Evolutionary conservation across 2,113 vertebrate species (phyloP).

Genomic region (Ophthalmolycus amberensis): DNA sequence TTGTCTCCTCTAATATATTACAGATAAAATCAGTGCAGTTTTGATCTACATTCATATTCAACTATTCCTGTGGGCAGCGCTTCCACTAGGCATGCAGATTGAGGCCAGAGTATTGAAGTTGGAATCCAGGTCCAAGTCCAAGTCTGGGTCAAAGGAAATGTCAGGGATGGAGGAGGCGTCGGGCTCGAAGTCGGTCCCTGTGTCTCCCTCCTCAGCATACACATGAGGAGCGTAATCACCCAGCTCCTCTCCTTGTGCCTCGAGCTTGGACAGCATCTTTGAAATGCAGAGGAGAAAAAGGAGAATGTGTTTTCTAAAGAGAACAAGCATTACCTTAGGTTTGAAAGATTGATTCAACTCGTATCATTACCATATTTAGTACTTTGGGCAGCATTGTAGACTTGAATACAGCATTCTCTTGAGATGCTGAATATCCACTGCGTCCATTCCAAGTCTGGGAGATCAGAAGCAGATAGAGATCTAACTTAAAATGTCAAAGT

Average conservation of each 20-base stretch:
- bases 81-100: constrained; percentile 48
- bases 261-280: constrained; percentile 35
- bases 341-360: background rate
- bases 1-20: background rate
- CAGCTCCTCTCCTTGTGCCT: constrained; percentile 41
- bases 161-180: constrained; percentile 73
- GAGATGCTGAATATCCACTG: background rate
- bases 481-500: background rate
- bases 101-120: constrained; percentile 63
- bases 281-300: background rate
- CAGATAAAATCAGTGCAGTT: background rate
- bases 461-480: constrained; percentile 23
- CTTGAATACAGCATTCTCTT: background rate
- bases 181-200: constrained; percentile 9
- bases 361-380: constrained; percentile 25
- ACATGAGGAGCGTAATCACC: constrained; percentile 56
- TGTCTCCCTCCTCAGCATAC: constrained; percentile 71
- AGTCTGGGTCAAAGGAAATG: constrained; percentile 58
- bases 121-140: constrained; percentile 42
- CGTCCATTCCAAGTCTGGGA: background rate
- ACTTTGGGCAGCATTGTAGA: background rate
- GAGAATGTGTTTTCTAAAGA: background rate
- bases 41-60: background rate
- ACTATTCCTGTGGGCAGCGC: background rate
- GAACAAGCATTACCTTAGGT: background rate